These are phyloP conservation scores for Melanostigma gelatinosum DNA, from an alignment of 2,113 vertebrate species.

Conservation along the genomic window DNA sequence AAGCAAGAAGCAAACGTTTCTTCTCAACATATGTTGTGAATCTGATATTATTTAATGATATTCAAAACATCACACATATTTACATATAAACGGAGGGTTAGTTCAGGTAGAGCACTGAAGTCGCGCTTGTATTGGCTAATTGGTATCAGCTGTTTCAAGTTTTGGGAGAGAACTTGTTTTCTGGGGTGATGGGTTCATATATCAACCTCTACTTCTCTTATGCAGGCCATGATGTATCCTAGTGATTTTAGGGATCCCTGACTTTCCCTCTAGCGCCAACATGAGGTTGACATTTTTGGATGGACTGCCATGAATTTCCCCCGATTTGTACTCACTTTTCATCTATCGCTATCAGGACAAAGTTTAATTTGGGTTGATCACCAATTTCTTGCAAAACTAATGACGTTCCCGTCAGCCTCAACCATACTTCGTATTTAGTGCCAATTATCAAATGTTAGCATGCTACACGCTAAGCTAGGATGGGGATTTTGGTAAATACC, in stretches of 20 bases:
- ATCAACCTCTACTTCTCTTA: neutral
- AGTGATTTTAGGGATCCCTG: neutral
- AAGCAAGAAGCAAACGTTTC: neutral
- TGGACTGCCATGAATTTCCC: neutral
- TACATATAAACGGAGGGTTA: neutral
- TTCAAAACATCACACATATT: neutral
- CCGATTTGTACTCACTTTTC: neutral
- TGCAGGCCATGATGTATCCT: neutral
- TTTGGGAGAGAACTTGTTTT: neutral
- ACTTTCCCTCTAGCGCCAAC: neutral
- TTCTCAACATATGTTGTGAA: neutral
- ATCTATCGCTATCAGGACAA: neutral
- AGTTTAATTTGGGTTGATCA: neutral
- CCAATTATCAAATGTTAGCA: neutral
- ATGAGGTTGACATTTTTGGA: neutral
- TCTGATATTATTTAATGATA: neutral
- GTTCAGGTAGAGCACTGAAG: neutral
- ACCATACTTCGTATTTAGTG: no score
- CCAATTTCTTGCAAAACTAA: neutral
- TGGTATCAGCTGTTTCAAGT: neutral
- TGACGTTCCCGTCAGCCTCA: neutral
- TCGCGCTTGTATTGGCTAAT: neutral
- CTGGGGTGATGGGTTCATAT: neutral
- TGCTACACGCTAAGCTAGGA: neutral
- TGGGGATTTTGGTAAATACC: neutral